Evolutionary conservation across 2,888 invertebrate genomes (phyloP), one percentile per base, ranked within the genome.

Genomic region (Lacanobia oleracea): DNA sequence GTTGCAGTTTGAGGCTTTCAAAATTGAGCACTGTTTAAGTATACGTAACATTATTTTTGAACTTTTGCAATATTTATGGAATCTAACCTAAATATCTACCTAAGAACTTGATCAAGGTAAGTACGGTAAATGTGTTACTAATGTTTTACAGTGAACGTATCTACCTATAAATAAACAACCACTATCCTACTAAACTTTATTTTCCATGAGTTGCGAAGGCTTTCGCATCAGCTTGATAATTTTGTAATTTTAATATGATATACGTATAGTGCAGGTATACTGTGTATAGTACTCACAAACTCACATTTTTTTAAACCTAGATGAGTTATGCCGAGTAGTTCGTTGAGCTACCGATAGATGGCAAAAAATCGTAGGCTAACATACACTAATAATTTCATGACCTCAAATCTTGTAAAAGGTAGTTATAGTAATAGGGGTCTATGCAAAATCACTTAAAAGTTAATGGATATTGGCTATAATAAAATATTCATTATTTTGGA

Each of bases 341-440:
- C 16, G 5, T 2, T 14, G n/a, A 45, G 7, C 21, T 51, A 18
- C n/a, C n/a, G 9, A 75, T 6, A 78, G 75, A 72, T 78, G 79
- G 78, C 75, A 45, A 14, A 2, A 7, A 40, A 6, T 2, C 12
- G 18, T 45, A 1, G n/a, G 1, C 6, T 7, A n/a, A 57, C 37
- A 18, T 14, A 33, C 4, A 10, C 9, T 14, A 16, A 33, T 57
- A n/a, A 18, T 57, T 37, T 57, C 57, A 33, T n/a, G n/a, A 6
- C 12, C 21, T 53, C 0, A 12, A 1, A 27, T 27, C 54, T 54
- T 33, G 10, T 18, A 27, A 12, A 18, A 0, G n/a, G 2, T 6
- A 23, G 8, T 53, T 10, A 21, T 21, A 51, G 9, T 33, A 21
- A 51, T 51, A n/a, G 23, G 14, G 23, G 18, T 27, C 54, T 27